These are phyloP conservation scores for Tenebrio molitor DNA, from an alignment of 1,140 invertebrate species.

Conservation along the genomic window DNA sequence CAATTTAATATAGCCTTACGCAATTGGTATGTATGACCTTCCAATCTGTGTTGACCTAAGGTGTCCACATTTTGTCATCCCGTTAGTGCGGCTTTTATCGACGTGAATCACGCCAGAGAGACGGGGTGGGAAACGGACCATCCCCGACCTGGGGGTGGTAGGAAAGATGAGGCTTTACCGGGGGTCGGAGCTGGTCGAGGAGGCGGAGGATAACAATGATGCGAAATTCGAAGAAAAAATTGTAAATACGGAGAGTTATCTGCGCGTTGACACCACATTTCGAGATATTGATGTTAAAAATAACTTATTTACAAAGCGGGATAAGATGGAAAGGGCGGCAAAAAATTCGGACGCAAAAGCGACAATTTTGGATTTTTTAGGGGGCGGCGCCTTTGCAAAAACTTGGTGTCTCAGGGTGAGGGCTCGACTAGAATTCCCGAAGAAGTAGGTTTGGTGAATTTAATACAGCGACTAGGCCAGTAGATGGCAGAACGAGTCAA, in stretches of 20 bases:
- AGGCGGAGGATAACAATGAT: not conserved
- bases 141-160: too few relatives aligned
- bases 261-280: not conserved
- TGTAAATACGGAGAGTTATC: slow-evolving; percentile 34
- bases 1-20: slow-evolving; percentile 44
- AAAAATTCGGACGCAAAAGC: too few relatives aligned
- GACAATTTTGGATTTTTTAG: too few relatives aligned
- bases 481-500: too few relatives aligned
- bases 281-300: slow-evolving; percentile 3
- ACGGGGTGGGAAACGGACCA: too few relatives aligned
- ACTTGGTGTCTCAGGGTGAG: too few relatives aligned
- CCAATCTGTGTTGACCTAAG: slow-evolving; percentile 47
- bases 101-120: slow-evolving; percentile 13
- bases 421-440: too few relatives aligned
- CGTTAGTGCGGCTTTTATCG: not conserved
- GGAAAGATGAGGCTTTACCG: too few relatives aligned
- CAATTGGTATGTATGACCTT: slow-evolving; percentile 47
- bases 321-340: not conserved
- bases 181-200: not conserved
- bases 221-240: slow-evolving; percentile 1
- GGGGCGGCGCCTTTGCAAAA: too few relatives aligned
- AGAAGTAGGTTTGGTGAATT: too few relatives aligned
- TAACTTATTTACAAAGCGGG: not conserved
- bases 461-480: too few relatives aligned
- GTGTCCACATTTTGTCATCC: slow-evolving; percentile 43